Base-by-base conservation (phyloP, 2,113 vertebrate species). In the Meleagris gallopavo region DNA sequence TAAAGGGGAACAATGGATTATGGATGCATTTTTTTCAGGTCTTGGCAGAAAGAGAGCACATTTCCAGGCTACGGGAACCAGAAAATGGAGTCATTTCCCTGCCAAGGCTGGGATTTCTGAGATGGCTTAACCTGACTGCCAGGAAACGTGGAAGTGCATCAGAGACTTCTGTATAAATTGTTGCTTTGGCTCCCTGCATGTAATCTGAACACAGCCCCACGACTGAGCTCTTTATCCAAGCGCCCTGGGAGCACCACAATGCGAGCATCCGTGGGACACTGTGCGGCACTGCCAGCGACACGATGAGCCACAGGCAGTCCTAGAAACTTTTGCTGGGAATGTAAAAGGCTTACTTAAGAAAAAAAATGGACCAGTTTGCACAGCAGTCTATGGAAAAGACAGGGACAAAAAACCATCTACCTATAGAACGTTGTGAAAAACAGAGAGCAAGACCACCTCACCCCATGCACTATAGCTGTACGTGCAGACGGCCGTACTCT, bases 1-100 rank as follows among this genome's bases (percentile, higher is more conserved):
- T 75, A 94, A 95, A 75, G 66, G 88, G 86, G 65, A 94, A 30
- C 18, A 69, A 64, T 88, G 85, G 82, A 90, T 88, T 95, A 91
- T 13, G 83, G 73, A 91, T 50, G 57, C n/a, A 4, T 71, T 93
- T 89, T 57, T 89, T 41, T 88, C 65, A 57, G 34, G 52, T 54
- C 83, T 32, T 90, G 90, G 83, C 58, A 69, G 86, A 83, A 27
- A 88, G 30, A 73, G 88, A 97, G 88, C 1, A 5, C 13, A 27
- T 82, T 94, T 81, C 88, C 62, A 88, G 80, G 60, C 36, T 43
- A 54, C 48, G 43, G 66, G 30, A 96, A 85, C 30, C 76, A 84
- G 66, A 69, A 91, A 91, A 78, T 2, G 0, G 27, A 73, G 43
- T 41, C n/a, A 75, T 86, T 91, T 91, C 83, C 87, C 86, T 89